These are phyloP conservation scores for Panthera leo DNA, from an alignment of 2,113 vertebrate species.

Conservation along the genomic window DNA sequence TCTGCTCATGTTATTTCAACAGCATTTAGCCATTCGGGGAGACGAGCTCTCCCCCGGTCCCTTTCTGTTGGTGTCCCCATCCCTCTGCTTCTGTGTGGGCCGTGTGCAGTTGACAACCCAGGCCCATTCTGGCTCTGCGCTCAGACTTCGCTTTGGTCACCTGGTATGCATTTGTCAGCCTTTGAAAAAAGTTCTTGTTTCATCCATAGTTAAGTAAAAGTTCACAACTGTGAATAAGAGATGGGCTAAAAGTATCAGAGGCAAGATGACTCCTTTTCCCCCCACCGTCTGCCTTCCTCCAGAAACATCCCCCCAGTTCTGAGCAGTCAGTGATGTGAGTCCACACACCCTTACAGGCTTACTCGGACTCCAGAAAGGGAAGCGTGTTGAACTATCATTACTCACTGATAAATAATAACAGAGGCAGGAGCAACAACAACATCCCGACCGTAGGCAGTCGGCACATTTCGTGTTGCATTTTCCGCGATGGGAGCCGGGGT, in stretches of 20 bases:
- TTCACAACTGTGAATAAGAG: conserved; percentile 73
- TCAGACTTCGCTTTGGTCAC: conserved; percentile 59
- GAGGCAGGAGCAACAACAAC: background rate
- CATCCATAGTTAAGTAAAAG: conserved; percentile 66
- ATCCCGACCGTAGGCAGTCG: background rate
- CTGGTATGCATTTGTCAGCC: conserved; percentile 55
- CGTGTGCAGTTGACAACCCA: fast-evolving
- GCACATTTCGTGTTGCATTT: background rate
- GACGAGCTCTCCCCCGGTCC: background rate
- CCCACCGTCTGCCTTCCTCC: background rate
- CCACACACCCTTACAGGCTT: background rate
- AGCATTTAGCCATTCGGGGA: background rate
- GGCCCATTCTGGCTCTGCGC: conserved; percentile 39
- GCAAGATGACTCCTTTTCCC: background rate
- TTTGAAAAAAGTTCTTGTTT: conserved; percentile 73
- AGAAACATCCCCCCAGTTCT: background rate
- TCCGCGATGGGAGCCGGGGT: too few species aligned
- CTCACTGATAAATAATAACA: background rate
- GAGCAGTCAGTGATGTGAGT: background rate
- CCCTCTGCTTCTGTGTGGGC: background rate
- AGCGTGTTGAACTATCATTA: background rate
- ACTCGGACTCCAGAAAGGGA: background rate
- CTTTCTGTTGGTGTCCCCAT: background rate
- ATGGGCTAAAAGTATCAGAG: conserved; percentile 31
- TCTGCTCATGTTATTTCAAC: background rate